These are phyloP conservation scores for Rhabdornis inornatus DNA, from an alignment of 2,113 vertebrate species.

Conservation along the genomic window DNA sequence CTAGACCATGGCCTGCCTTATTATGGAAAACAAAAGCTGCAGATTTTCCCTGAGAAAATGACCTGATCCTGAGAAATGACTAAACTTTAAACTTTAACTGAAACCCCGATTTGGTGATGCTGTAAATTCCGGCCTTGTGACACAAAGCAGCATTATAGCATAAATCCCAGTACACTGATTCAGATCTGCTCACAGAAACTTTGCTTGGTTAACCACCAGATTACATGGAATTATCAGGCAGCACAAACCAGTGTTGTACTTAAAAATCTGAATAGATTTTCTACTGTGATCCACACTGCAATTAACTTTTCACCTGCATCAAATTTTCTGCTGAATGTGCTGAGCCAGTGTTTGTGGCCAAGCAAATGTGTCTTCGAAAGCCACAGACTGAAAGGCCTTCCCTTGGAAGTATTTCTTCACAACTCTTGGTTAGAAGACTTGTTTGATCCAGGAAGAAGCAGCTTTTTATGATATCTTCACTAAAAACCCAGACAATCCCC, in stretches of 20 bases:
- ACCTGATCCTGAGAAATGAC: not conserved
- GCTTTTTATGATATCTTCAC: not conserved
- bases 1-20: not conserved
- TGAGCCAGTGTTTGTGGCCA: not conserved
- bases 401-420: not conserved
- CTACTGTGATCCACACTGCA: not conserved
- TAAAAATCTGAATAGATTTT: not conserved
- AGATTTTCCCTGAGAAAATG: not conserved
- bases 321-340: not conserved
- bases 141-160: accelerated
- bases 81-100: not conserved
- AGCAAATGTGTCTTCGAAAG: not conserved
- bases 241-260: accelerated
- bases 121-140: not conserved
- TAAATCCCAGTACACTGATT: not conserved
- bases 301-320: not conserved
- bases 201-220: not conserved
- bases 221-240: not conserved
- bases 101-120: not conserved
- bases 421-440: not conserved
- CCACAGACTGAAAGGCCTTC: not conserved
- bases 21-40: not conserved
- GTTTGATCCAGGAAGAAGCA: not conserved
- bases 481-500: not conserved
- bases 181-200: not conserved